Evolutionary conservation across 2,113 vertebrate species (phyloP), one percentile per base, ranked within the genome.

Genomic region (Ceyx melanurus): DNA sequence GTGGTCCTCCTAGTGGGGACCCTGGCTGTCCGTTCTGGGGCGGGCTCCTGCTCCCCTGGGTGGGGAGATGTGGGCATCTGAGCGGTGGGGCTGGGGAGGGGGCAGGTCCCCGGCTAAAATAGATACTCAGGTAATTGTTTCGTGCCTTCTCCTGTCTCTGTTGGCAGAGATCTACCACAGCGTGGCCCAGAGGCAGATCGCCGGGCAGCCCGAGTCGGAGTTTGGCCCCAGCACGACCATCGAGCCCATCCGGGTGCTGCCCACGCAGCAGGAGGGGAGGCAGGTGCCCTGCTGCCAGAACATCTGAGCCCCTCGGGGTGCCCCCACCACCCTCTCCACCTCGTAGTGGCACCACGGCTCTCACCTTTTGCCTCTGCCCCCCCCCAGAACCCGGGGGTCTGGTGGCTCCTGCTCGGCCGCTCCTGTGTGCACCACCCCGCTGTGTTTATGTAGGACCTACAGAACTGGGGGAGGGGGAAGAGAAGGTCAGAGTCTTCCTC

Each of bases 161-260:
- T 73, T 71, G 66, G 62, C 98, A 99, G 98, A 98, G 96, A 99
- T 99, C 96, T 98, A 99, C 97, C 97, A 92, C 96, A 98, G 98
- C 21, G 98, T 99, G 81, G 98, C 98, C 1, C 98, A 99, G 97
- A 95, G 98, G 93, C 98, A 98, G 97, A 98, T 99, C 60, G 90
- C 97, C 0, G 98, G 97, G 48, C 98, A 97, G 64, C 95, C 87
- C 0, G 98, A 98, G 86, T 45, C 97, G 0, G 98, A 98, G 88
- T 98, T 98, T 4, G 98, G 98, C 5, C 97, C 98, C 54, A 95
- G 96, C 95, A 98, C 97, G 43, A 96, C 98, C 93, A 98, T 99
- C 5, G 98, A 99, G 65, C 98, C 98, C 96, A 98, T 99, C 97
- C 98, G 96, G 17, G 98, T 98, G 67, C 98, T 98, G 95, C 98